Evolutionary conservation across 1,140 invertebrate species (phyloP).

Genomic region (Atta colombica): DNA sequence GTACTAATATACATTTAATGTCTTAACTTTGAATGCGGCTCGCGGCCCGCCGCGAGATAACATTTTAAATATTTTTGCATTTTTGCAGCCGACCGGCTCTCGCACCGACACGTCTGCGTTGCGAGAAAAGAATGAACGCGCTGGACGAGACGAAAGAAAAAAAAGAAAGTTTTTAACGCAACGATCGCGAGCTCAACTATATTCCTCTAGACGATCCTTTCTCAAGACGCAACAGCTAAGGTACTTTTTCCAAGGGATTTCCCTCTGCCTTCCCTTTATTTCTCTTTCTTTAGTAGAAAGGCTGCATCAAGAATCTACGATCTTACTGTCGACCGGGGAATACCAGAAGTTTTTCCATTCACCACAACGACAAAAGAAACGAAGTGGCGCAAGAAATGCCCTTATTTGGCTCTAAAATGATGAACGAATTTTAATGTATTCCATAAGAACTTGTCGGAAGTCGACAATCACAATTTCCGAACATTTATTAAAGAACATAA

Average conservation of each 20-base stretch:
- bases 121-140: constrained; percentile 4
- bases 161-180: constrained; percentile 71
- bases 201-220: constrained; percentile 18
- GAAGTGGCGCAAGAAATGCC: constrained; percentile 29
- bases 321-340: constrained; percentile 70
- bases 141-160: constrained; percentile 26
- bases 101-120: background rate
- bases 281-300: constrained; percentile 66
- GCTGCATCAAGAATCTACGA: constrained; percentile 72
- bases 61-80: constrained; percentile 85
- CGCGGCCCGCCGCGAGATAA: constrained; percentile 76
- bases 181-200: constrained; percentile 45
- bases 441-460: background rate
- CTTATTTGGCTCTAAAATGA: constrained; percentile 42
- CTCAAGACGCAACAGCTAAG: constrained; percentile 41
- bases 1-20: constrained; percentile 85
- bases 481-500: constrained; percentile 13
- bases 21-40: constrained; percentile 84
- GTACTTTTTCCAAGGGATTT: constrained; percentile 69
- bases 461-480: background rate
- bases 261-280: constrained; percentile 55
- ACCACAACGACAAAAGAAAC: constrained; percentile 65
- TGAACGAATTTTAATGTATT: constrained; percentile 41
- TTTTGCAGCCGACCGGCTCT: constrained; percentile 66
- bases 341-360: constrained; percentile 78